phyloP scores from a whole-genome alignment of 2,113 vertebrate genomes.

The Brachirus orientalis region DNA sequence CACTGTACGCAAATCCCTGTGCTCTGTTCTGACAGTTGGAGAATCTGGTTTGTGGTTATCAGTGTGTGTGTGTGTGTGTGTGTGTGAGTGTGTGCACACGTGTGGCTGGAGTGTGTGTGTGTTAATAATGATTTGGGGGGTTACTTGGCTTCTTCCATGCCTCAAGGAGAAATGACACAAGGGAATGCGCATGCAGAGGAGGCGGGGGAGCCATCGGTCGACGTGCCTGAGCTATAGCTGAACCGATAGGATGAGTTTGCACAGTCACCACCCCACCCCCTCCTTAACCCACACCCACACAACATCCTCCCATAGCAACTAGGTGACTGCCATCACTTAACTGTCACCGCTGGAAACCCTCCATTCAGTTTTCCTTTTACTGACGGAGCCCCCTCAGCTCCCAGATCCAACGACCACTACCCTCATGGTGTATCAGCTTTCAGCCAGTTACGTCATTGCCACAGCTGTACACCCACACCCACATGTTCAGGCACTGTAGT shows the following conservation, averaged over 20 bases:
- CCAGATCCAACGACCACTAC: constrained; percentile 23
- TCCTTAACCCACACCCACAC: constrained; percentile 35
- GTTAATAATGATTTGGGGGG: constrained; percentile 13
- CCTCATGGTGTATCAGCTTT: constrained; percentile 32
- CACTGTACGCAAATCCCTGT: constrained; percentile 16
- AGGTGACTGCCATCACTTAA: constrained; percentile 29
- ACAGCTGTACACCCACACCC: constrained; percentile 61
- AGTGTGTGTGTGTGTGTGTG: constrained; percentile 14
- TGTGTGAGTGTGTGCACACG: constrained; percentile 12
- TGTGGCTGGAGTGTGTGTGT: constrained; percentile 38
- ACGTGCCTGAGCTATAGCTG: constrained; percentile 50
- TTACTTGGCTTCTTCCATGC: constrained; percentile 56
- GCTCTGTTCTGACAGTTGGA: constrained; percentile 27
- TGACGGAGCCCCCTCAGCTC: constrained; percentile 5
- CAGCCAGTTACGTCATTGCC: constrained; percentile 61
- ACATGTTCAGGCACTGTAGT: constrained; percentile 46
- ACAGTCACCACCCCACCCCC: constrained; percentile 56
- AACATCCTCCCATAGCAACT: constrained; percentile 51
- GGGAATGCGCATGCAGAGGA: constrained; percentile 60
- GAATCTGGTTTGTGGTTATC: constrained; percentile 20
- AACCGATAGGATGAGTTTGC: constrained; percentile 56
- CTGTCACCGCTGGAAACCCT: constrained; percentile 45
- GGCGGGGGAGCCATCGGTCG: constrained; percentile 30
- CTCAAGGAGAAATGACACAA: constrained; percentile 73
- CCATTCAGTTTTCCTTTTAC: constrained; percentile 47